A percentile compares a stretch with the other conserved stretches of the same genome.
Conservation (phyloP, 23 tunicate genomes). For the Botrylloides violaceus region DNA sequence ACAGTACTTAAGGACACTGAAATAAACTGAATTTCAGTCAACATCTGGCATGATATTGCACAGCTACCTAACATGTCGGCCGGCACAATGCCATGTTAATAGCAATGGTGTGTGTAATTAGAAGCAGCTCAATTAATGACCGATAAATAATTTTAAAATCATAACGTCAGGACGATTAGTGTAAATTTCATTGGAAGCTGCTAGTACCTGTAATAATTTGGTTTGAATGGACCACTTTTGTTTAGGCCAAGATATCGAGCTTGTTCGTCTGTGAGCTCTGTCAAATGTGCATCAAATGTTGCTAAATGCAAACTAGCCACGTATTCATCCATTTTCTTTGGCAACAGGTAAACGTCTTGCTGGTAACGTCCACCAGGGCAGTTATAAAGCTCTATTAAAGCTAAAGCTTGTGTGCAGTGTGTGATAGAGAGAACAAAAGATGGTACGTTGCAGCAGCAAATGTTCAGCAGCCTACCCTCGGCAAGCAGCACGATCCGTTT, state of each 20-base stretch:
- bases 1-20: too few species aligned
- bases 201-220: slow-evolving; percentile 88
- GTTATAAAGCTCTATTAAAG: not conserved
- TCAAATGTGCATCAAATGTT: slow-evolving; percentile 85
- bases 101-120: too few species aligned
- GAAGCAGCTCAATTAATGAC: too few species aligned
- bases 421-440: slow-evolving; percentile 3
- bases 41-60: too few species aligned
- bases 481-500: slow-evolving; percentile 7
- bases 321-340: slow-evolving; percentile 65
- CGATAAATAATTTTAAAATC: too few species aligned
- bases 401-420: slow-evolving; percentile 3
- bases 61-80: too few species aligned
- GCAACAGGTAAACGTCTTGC: slow-evolving; percentile 15
- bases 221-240: slow-evolving; percentile 96
- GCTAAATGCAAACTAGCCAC: slow-evolving; percentile 89
- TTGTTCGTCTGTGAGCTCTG: slow-evolving; percentile 89
- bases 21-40: too few species aligned
- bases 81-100: too few species aligned
- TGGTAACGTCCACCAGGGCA: slow-evolving; percentile 5
- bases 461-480: slow-evolving; percentile 8
- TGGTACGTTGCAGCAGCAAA: not conserved
- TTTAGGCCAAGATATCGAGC: slow-evolving; percentile 88
- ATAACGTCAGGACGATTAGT: too few species aligned
- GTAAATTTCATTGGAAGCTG: not conserved